phyloP scores from a whole-genome alignment of 2,888 invertebrate species.

The Piscicola geometra region DNA sequence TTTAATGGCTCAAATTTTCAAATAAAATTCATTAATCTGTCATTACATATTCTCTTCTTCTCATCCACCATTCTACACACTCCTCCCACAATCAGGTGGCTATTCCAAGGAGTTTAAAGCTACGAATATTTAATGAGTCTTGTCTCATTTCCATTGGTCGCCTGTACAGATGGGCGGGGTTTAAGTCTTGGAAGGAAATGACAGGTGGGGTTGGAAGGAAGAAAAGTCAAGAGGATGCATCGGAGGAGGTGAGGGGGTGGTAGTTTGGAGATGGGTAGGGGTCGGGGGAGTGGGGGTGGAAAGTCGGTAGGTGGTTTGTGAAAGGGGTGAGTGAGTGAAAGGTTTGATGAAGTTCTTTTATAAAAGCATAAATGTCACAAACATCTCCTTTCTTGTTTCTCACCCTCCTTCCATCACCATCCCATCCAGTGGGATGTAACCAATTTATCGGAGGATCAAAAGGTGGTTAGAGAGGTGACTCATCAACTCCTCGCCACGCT shows the following conservation, averaged over 20 bases:
- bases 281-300: neutral
- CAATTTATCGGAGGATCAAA: constrained; percentile 15
- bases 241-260: neutral
- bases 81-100: neutral
- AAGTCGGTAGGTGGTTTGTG: no score
- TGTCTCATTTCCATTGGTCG: neutral
- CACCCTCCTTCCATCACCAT: neutral
- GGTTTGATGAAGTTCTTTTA: no score
- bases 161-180: constrained; percentile 28
- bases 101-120: constrained; percentile 18
- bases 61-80: neutral
- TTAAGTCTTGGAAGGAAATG: constrained; percentile 30
- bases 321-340: no score
- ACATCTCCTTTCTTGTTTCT: no score
- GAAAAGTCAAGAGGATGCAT: neutral
- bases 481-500: constrained; percentile 8
- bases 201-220: neutral
- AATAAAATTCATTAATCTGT: no score
- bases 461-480: neutral
- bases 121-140: constrained; percentile 20
- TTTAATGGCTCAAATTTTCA: no score
- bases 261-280: neutral
- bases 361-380: no score
- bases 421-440: neutral
- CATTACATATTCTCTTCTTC: no score